Evolutionary conservation across 2,888 invertebrate genomes (phyloP).

Genomic region (Temnothorax rugatulus): DNA sequence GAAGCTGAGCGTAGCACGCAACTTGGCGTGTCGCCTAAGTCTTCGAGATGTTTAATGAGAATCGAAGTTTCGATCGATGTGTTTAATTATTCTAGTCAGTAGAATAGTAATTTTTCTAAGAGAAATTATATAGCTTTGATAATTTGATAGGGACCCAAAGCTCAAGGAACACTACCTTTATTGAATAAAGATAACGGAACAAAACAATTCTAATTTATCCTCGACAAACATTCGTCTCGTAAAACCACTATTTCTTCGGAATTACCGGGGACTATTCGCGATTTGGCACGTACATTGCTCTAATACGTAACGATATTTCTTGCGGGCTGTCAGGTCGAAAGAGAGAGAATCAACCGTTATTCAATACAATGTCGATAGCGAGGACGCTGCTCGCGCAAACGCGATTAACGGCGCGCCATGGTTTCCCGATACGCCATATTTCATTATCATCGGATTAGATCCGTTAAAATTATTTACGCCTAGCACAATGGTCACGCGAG

Average conservation of each 20-base stretch:
- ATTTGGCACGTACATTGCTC: constrained; percentile 38
- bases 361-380: constrained; percentile 41
- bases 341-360: constrained; percentile 39
- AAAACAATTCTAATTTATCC: not conserved
- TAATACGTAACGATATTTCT: constrained; percentile 47
- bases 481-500: constrained; percentile 55
- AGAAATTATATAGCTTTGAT: not conserved
- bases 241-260: not conserved
- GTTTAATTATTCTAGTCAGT: not conserved
- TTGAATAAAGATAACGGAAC: not conserved
- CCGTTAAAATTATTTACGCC: constrained; percentile 54
- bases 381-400: constrained; percentile 72
- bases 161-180: not conserved
- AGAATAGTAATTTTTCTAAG: not conserved
- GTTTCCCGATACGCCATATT: constrained; percentile 49
- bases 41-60: constrained; percentile 65
- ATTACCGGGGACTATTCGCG: constrained; percentile 22
- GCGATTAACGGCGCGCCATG: constrained; percentile 58
- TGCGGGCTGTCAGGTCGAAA: constrained; percentile 22
- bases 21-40: constrained; percentile 68
- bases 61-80: constrained; percentile 52
- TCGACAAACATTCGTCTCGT: not conserved
- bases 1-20: constrained; percentile 66
- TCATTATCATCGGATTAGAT: constrained; percentile 55
- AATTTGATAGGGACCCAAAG: not conserved